Percentiles rank a stretch among this genome's conserved stretches.
Evolutionary conservation across 2,888 invertebrate genomes (phyloP).

Genomic region (Heliconius cydno): DNA sequence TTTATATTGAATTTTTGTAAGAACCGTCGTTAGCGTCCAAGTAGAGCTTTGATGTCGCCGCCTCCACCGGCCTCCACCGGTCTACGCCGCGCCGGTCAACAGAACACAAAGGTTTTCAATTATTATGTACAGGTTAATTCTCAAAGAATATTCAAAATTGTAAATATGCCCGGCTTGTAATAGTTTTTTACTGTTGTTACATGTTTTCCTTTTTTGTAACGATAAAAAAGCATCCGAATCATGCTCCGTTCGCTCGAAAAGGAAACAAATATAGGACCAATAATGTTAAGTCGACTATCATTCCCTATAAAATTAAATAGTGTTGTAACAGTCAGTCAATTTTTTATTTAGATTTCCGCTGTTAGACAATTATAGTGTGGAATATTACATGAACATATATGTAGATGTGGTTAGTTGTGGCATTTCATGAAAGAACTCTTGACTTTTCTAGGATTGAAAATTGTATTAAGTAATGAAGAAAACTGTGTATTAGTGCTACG

Average conservation of each 20-base stretch:
- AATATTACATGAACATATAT: not conserved
- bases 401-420: not conserved
- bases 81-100: not conserved
- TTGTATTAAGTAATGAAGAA: too few species aligned
- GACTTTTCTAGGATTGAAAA: not conserved
- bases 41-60: constrained; percentile 9
- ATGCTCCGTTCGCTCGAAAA: not conserved
- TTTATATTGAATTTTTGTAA: constrained; percentile 33
- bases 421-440: not conserved
- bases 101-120: constrained; percentile 14
- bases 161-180: not conserved
- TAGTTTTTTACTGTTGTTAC: not conserved
- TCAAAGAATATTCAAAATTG: not conserved
- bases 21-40: constrained; percentile 30
- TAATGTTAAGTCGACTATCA: not conserved
- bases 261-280: not conserved
- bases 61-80: not conserved
- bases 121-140: not conserved
- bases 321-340: too few species aligned
- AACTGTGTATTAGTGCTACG: not conserved
- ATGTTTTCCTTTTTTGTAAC: not conserved
- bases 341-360: too few species aligned
- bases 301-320: not conserved
- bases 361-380: not conserved
- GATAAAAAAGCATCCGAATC: not conserved